Evolutionary conservation across 1,140 invertebrate species (phyloP), one percentile per base, ranked within the genome.

Genomic region (Magallana ariakensis): DNA sequence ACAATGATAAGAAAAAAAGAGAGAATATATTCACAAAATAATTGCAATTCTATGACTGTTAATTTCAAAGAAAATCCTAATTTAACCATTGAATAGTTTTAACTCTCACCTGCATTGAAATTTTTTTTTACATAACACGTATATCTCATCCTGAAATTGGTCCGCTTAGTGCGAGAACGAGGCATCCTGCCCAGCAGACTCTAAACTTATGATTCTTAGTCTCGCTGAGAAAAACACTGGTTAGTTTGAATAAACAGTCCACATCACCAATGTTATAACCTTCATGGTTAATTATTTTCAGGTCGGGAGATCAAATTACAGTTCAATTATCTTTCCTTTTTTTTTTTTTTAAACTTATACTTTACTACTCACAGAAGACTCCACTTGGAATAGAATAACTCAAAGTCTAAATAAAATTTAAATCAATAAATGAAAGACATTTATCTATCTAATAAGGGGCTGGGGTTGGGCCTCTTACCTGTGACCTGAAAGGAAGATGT

Each of bases 391-490:
- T 46, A 53, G 11, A 54, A 16, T 82, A 82, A 55, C 46, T 16
- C 53, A 13, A 9, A 53, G 33, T 53, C 80, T 82, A 82, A n/a
- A 54, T 55, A 26, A 22, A 26, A 2, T 19, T 26, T 56, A n/a
- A 16, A 56, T 13, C 5, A n/a, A 22, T 55, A 8, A 82, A 19
- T 19, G 13, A 54, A 9, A 54, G 15, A 56, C 19, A 16, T n/a
- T 56, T n/a, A 82, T 55, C 70, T 55, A 55, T 22, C 80, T 55
- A 15, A 82, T 82, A 22, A 22, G 7, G 46, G 46, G 46, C 54
- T 55, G 46, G 46, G 46, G 80, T 54, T 80, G 46, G 54, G 46
- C 9, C 80, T 55, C 80, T 82, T 82, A 82, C 80, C 80, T 82
- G 80, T 19, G 46, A 82, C 46, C 80, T 82, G 80, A 54, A 82